A percentile compares a stretch with the other conserved stretches of the same genome.
These are phyloP conservation scores for Pristionchus mayeri DNA, from an alignment of 2,888 invertebrate species.

Conservation along the genomic window DNA sequence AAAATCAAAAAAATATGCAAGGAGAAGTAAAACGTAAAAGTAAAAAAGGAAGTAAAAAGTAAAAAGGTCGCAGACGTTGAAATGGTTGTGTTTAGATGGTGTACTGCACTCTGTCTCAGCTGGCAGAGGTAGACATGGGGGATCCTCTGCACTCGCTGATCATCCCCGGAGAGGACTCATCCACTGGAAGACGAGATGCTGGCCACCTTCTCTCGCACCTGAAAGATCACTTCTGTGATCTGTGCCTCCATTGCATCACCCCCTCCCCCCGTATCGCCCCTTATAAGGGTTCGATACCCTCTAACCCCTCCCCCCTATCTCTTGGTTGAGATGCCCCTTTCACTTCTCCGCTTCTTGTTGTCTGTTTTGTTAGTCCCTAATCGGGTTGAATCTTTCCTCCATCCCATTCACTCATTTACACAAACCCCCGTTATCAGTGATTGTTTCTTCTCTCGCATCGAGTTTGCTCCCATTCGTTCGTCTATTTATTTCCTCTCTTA, in stretches of 20 bases:
- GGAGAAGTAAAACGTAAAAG: too few species aligned
- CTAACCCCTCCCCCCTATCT: neutral
- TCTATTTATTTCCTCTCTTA: neutral
- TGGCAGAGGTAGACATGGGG: conserved; percentile 86
- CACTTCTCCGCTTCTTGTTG: conserved; percentile 19
- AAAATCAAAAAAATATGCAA: neutral
- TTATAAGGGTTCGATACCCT: conserved; percentile 19
- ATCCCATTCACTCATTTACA: conserved; percentile 29
- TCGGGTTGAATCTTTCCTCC: conserved; percentile 31
- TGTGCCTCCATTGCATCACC: conserved; percentile 10
- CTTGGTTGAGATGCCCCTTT: neutral
- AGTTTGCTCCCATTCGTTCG: neutral
- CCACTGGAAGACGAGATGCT: conserved; percentile 92
- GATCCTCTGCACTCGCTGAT: conserved; percentile 94
- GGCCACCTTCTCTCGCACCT: conserved; percentile 60
- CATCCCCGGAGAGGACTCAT: conserved; percentile 87
- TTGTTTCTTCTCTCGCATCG: conserved; percentile 29
- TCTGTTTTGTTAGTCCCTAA: conserved; percentile 18
- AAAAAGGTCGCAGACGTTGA: too few species aligned
- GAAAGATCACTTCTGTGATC: neutral
- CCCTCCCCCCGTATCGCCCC: neutral
- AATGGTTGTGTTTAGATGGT: conserved; percentile 84
- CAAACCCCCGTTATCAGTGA: neutral
- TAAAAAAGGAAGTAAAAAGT: too few species aligned
- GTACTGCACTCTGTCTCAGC: conserved; percentile 84